Evolutionary conservation across 2,113 vertebrate genomes (phyloP), one percentile per base, ranked within the genome.

Genomic region (Aplodontia rufa): DNA sequence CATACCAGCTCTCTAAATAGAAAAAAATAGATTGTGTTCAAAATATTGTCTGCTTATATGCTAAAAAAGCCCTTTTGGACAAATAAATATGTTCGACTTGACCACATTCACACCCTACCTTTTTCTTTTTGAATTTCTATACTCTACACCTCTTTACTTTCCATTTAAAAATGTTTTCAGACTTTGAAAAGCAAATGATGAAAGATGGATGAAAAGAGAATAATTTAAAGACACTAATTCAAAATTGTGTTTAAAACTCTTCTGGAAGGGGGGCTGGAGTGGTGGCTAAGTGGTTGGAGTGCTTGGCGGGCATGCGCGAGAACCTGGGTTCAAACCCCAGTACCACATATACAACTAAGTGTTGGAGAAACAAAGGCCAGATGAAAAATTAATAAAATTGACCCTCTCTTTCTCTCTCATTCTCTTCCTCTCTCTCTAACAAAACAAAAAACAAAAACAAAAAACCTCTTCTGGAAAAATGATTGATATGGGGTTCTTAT

Each of bases 41-140:
- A 96, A 97, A 82, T 95, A 58, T 71, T 97, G 89, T 85, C 72
- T 94, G 83, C 35, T 14, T 72, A 79, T 81, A 90, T 55, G 80
- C 81, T 85, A 84, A 92, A 92, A 90, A 69, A 45, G 58, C 74
- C 87, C 60, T 68, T 96, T 72, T 89, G 66, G 76, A 78, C 40
- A 90, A 97, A 66, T 69, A 90, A 97, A 66, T 69, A 87, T 16
- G 13, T 87, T 84, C 84, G 87, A 58, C 62, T 86, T 80, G 78
- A 86, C 19, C 37, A 84, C 28, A 81, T 16, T 95, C 22, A 87
- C 80, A 83, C 42, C 42, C 68, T 55, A 49, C 69, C 68, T 76
- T 71, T 42, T 83, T 93, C 35, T 84, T 94, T 85, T 32, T 74
- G n/a, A 55, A 40, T 13, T 74, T 89, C 37, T 51, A 35, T 60